Evolutionary conservation across 2,888 invertebrate genomes (phyloP).

Genomic region (Brenthis ino): DNA sequence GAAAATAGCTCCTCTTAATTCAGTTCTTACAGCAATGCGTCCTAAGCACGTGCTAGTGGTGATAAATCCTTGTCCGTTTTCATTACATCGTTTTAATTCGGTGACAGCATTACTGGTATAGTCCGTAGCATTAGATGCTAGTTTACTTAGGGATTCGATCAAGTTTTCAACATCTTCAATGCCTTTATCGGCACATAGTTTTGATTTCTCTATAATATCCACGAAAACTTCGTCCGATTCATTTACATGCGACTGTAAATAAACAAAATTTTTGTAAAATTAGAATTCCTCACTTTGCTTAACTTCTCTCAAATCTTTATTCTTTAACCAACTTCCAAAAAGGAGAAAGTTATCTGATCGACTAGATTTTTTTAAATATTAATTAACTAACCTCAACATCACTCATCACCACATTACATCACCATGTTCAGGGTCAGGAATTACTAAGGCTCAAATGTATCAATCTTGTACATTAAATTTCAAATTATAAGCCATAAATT

Average conservation of each 20-base stretch:
- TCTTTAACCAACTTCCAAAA: too few relatives aligned
- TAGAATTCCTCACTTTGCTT: too few relatives aligned
- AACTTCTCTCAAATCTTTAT: too few relatives aligned
- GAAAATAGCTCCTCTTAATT: slow-evolving; percentile 56
- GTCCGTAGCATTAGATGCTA: slow-evolving; percentile 51
- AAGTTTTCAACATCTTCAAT: slow-evolving; percentile 53
- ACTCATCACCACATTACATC: too few relatives aligned
- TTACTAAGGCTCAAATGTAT: too few relatives aligned
- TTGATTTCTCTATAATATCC: slow-evolving; percentile 48
- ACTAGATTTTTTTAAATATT: too few relatives aligned
- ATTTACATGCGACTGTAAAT: slow-evolving; percentile 51
- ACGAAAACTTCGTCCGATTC: slow-evolving; percentile 57
- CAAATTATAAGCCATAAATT: too few relatives aligned
- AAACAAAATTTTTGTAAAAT: too few relatives aligned
- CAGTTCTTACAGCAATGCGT: slow-evolving; percentile 55
- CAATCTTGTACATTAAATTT: too few relatives aligned
- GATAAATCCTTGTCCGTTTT: slow-evolving; percentile 49
- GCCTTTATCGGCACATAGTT: slow-evolving; percentile 59
- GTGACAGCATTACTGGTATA: slow-evolving; percentile 51
- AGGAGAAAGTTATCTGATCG: too few relatives aligned
- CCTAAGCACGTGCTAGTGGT: slow-evolving; percentile 61
- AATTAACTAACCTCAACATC: too few relatives aligned
- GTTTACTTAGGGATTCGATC: slow-evolving; percentile 47
- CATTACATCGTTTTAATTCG: slow-evolving; percentile 61
- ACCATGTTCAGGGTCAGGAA: too few relatives aligned